Percentiles rank a stretch among this genome's conserved stretches.
Evolutionary conservation across 2,113 vertebrate genomes (phyloP).

Genomic region (Herpailurus yagouaroundi): DNA sequence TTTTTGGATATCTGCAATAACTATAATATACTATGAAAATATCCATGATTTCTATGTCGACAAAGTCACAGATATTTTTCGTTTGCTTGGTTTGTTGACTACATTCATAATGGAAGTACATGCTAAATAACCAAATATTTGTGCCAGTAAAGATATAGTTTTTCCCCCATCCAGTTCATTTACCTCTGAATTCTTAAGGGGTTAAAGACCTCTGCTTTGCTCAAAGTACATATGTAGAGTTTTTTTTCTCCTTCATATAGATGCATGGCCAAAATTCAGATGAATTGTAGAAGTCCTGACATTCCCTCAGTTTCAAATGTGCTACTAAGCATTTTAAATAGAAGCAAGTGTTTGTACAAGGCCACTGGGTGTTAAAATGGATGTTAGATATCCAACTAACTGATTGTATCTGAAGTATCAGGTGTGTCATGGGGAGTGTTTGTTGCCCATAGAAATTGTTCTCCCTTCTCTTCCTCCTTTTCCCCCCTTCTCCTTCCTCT

Average conservation of each 20-base stretch:
- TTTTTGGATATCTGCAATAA: not conserved
- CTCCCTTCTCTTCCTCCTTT: not conserved
- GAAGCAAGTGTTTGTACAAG: not conserved
- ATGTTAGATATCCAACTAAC: not conserved
- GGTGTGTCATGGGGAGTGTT: not conserved
- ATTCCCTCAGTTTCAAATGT: not conserved
- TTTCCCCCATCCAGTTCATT: not conserved
- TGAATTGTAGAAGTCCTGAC: not conserved
- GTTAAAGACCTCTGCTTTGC: not conserved
- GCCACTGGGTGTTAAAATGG: not conserved
- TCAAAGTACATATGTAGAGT: not conserved
- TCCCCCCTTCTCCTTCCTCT: not conserved
- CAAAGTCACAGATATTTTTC: not conserved
- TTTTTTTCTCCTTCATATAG: not conserved
- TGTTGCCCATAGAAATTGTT: not conserved
- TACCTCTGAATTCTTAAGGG: not conserved
- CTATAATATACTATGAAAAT: not conserved
- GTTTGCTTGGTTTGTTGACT: not conserved
- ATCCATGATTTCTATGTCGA: not conserved
- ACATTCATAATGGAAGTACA: not conserved
- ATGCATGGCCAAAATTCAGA: not conserved
- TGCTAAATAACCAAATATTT: conserved; percentile 12
- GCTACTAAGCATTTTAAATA: not conserved
- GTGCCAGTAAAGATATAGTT: not conserved
- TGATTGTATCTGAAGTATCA: not conserved